Conservation (phyloP, 2,888 invertebrate genomes). For the Scaptomyza polygonia region DNA sequence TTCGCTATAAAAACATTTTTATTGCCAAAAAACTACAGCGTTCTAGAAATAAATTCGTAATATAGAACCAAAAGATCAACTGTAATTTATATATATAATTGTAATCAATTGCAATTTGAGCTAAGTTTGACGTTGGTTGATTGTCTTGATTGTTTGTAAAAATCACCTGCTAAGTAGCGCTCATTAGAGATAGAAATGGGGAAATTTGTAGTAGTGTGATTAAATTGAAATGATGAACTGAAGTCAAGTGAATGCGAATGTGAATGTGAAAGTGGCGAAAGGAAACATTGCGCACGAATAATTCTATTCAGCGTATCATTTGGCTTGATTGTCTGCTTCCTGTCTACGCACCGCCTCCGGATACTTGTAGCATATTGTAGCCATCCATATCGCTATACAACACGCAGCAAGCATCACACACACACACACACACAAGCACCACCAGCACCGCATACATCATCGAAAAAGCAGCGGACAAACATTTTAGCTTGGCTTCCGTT, state of each 20-base stretch:
- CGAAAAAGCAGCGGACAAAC: constrained; percentile 47
- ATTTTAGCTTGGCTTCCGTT: constrained; percentile 52
- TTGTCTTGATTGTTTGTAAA: constrained; percentile 18
- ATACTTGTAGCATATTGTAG: constrained; percentile 54
- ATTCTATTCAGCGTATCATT: constrained; percentile 65
- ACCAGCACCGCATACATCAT: constrained; percentile 34
- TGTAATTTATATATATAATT: background rate
- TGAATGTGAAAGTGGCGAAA: constrained; percentile 4
- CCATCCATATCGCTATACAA: constrained; percentile 36
- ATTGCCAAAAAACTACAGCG: too few species aligned
- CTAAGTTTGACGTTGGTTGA: constrained; percentile 6
- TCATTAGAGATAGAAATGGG: constrained; percentile 30
- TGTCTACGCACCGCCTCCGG: constrained; percentile 42
- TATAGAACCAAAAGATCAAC: too few species aligned
- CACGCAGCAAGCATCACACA: constrained; percentile 14
- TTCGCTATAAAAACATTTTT: too few species aligned
- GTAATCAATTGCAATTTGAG: constrained; percentile 2
- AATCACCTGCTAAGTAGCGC: constrained; percentile 33
- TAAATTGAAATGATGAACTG: background rate
- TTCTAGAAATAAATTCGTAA: too few species aligned
- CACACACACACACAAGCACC: background rate
- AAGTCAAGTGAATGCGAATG: background rate
- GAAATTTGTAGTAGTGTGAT: background rate
- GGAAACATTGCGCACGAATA: constrained; percentile 27
- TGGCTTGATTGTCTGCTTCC: constrained; percentile 71